These are phyloP conservation scores for Andricus quercusramuli DNA, from an alignment of 2,888 invertebrate genomes.

Conservation along the genomic window DNA sequence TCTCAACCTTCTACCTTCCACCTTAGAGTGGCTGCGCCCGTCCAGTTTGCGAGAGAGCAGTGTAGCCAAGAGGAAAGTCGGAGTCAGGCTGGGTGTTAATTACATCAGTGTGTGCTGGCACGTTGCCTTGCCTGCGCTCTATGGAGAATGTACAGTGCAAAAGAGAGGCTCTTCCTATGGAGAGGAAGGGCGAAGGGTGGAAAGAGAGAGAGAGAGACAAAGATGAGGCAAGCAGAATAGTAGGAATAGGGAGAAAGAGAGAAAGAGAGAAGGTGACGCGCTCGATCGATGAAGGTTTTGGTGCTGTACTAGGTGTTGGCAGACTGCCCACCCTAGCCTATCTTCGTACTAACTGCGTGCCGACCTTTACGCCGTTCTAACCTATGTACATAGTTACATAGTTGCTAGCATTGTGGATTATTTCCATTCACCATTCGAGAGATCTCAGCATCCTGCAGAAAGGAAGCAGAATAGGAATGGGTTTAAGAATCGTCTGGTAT, in stretches of 20 bases:
- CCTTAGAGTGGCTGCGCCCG: constrained; percentile 24
- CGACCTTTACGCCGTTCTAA: not conserved
- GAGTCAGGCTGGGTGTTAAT: constrained; percentile 67
- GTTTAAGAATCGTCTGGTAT: constrained; percentile 56
- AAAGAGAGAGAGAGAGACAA: constrained; percentile 40
- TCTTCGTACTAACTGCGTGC: constrained; percentile 42
- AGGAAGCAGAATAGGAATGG: too few relatives aligned
- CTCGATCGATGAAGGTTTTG: constrained; percentile 64
- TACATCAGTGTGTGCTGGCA: constrained; percentile 72
- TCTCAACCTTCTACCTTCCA: constrained; percentile 8
- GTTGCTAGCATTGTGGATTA: not conserved
- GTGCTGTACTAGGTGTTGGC: constrained; percentile 59
- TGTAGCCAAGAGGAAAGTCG: constrained; percentile 45
- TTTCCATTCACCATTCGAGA: not conserved
- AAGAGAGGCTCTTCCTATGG: constrained; percentile 38
- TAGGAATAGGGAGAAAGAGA: constrained; percentile 45
- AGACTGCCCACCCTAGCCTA: constrained; percentile 57
- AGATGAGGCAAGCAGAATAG: constrained; percentile 38
- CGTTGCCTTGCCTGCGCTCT: constrained; percentile 59
- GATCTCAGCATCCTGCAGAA: too few relatives aligned
- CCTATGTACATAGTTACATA: not conserved
- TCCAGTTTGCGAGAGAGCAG: constrained; percentile 43
- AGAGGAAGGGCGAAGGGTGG: constrained; percentile 43
- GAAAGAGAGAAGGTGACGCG: constrained; percentile 42
- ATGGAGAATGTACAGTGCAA: not conserved